These are phyloP conservation scores for Brachyalestes nurse DNA, from an alignment of 2,797 vertebrate genomes.

Conservation along the genomic window DNA sequence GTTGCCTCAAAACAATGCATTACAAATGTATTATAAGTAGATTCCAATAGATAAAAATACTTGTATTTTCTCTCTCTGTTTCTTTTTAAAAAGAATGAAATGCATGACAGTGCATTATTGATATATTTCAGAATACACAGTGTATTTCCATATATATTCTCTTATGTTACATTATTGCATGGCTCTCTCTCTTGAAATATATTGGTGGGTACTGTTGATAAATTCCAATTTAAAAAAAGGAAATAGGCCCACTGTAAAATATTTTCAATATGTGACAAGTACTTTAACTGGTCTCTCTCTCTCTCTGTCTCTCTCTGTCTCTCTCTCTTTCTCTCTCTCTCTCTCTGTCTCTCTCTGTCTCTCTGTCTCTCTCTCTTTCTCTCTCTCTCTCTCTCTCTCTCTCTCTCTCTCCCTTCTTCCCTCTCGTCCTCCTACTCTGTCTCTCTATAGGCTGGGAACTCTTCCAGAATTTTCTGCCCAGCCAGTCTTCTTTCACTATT, in stretches of 20 bases:
- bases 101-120: no score
- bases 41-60: background rate
- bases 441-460: background rate
- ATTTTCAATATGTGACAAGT: background rate
- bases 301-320: background rate
- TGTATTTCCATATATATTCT: background rate
- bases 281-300: background rate
- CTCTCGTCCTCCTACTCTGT: background rate
- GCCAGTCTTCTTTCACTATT: conserved; percentile 30
- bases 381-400: no score
- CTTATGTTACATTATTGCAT: no score
- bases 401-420: background rate
- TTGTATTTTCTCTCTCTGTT: no score
- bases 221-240: background rate
- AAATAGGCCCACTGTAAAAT: background rate
- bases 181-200: no score
- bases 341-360: background rate
- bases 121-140: background rate
- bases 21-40: background rate
- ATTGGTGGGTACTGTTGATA: background rate
- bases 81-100: no score
- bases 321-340: background rate
- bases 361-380: background rate
- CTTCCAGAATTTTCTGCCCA: background rate
- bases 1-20: no score